Conservation (phyloP, 2,113 vertebrate species). For the Chaetops frenatus region DNA sequence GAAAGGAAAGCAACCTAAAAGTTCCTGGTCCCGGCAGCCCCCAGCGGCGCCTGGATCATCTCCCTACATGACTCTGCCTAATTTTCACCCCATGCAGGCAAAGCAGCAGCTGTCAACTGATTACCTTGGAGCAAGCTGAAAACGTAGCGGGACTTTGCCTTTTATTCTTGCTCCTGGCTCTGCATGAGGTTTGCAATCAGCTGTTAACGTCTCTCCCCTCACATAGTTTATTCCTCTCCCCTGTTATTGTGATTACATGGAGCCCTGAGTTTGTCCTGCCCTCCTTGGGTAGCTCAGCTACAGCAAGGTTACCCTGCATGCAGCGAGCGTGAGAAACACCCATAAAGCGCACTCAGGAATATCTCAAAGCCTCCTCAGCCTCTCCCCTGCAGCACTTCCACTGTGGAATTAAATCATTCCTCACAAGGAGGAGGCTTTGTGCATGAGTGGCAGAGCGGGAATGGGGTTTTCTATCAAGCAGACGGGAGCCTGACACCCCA, state of each 20-base stretch:
- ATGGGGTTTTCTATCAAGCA: neutral
- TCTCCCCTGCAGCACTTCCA: neutral
- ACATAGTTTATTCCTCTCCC: neutral
- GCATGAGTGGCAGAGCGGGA: rapidly evolving
- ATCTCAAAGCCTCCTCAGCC: neutral
- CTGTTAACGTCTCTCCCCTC: neutral
- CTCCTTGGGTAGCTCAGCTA: neutral
- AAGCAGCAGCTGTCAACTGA: neutral
- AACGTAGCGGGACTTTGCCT: neutral
- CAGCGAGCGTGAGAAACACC: rapidly evolving
- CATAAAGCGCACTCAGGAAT: neutral
- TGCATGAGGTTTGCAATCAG: conserved; percentile 22
- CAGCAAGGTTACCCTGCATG: rapidly evolving
- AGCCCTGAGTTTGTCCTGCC: neutral
- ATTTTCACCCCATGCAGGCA: neutral
- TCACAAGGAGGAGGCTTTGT: neutral
- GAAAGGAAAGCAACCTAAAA: neutral
- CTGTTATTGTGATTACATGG: neutral
- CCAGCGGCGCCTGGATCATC: neutral
- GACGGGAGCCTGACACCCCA: neutral
- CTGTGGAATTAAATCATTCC: neutral
- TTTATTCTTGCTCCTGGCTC: conserved; percentile 3
- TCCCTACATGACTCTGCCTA: neutral
- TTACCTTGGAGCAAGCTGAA: neutral
- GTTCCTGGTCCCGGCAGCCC: neutral